Base-by-base conservation (phyloP, 2,888 invertebrate species). In the Tyria jacobaeae region DNA sequence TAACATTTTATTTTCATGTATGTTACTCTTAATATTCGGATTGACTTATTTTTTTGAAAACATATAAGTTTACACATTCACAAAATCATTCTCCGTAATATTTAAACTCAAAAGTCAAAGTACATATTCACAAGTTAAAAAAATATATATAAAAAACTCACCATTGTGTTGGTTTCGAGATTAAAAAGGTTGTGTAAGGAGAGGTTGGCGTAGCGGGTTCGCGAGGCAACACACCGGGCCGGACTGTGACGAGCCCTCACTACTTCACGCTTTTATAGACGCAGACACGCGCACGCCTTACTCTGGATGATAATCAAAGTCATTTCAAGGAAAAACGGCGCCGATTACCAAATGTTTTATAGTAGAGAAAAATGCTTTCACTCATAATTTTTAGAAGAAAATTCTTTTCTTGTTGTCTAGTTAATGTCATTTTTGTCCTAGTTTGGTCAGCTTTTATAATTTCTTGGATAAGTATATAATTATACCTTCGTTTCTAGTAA, bases 151-250 rank as follows among this genome's bases (percentile, higher is more conserved):
- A 31, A n/a, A 37, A 21, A 9, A 75, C 76, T 76, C 24, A 76
- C 79, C 78, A 68, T 76, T 68, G 51, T 71, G 63, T 66, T 56
- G 64, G 56, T 65, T 34, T 34, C 27, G 66, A 53, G 58, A 44
- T 64, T 62, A 55, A 14, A 59, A 70, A 64, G 64, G 35, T 58
- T 52, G 31, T 60, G 57, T 50, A 52, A 60, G 63, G 65, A 69
- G 62, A 64, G 72, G 55, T 62, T 77, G 86, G 89, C 89, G 84
- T 85, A 79, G 90, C 84, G 89, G 75, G 92, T 87, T 89, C 82
- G 92, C 81, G 75, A 92, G 87, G 92, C 91, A 92, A 92, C 92
- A 86, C 92, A 88, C 92, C 89, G 89, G 80, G 89, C 91, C 90
- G 78, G 82, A 92, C 91, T 92, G 89, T 89, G 86, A 60, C 75